Percentiles rank a stretch among this genome's conserved stretches.
Conservation (phyloP, 2,113 vertebrate genomes). For the Xerus inauris region DNA sequence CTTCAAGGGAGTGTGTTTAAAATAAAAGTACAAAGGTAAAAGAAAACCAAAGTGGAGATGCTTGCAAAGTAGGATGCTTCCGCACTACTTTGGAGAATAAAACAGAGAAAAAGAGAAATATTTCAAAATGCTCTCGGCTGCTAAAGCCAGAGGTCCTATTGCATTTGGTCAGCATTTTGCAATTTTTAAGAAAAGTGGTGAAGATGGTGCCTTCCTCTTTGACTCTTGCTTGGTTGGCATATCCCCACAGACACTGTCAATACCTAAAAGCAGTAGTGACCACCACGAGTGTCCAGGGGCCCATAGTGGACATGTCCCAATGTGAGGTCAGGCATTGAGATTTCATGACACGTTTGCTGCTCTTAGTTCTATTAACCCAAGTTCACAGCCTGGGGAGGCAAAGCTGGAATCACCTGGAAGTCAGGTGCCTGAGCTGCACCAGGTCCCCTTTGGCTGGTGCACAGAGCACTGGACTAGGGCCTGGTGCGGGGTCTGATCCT, state of each 20-base stretch:
- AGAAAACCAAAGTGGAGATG: not conserved
- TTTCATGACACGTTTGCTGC: not conserved
- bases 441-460: not conserved
- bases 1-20: not conserved
- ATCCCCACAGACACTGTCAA: accelerated
- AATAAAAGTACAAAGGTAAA: not conserved
- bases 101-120: not conserved
- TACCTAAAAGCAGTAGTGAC: not conserved
- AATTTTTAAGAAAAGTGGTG: conserved; percentile 44
- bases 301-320: accelerated
- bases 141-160: conserved; percentile 11
- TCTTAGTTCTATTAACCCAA: too few species aligned
- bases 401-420: not conserved
- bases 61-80: not conserved
- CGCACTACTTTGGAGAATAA: not conserved
- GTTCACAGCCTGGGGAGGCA: not conserved
- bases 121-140: conserved; percentile 51
- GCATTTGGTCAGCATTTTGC: conserved; percentile 39
- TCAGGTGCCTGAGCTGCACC: not conserved
- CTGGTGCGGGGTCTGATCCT: too few species aligned
- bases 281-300: accelerated
- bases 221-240: not conserved
- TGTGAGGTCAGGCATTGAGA: accelerated
- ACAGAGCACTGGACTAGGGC: accelerated
- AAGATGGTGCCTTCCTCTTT: not conserved